Evolutionary conservation across 1,140 invertebrate species (phyloP), one percentile per base, ranked within the genome.

Genomic region (Drosophila micromelanica): DNA sequence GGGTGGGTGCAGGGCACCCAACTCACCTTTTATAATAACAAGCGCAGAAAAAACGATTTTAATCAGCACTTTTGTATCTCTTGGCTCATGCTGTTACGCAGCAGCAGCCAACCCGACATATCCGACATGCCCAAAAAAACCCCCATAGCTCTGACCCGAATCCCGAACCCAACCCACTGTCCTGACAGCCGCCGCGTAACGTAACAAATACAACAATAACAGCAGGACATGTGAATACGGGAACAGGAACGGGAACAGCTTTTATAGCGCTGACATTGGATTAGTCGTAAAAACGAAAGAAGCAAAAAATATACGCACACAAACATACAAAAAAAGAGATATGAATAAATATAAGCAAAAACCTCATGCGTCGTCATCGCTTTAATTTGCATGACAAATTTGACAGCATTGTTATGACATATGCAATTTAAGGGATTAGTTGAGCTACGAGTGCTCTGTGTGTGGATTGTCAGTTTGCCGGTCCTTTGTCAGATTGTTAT

Each of bases 311-410:
- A 37, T 7, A 30, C 9, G 60, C 27, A 27, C 27, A 5, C 27
- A 27, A 1, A 27, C 23, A n/a, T n/a, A n/a, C 5, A 20, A 32
- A 27, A 8, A 67, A 54, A 17, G 13, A 46, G 56, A 61, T 2
- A 65, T 56, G 38, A 38, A 75, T 42, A 64, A 64, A 63, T 30
- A 59, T 55, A 49, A 65, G 49, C 48, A 45, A 46, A 35, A 48
- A 59, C 49, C 62, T 48, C 70, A 56, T 73, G 82, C 82, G 64
- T 89, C 74, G 84, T 89, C 81, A 87, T 84, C 70, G 80, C 80
- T 89, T 89, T 89, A 89, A 89, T 89, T 89, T 90, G 84, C 84
- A 89, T 89, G 84, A 89, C 85, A 89, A 89, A 89, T 90, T 90
- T 63, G 76, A 72, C 85, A 74, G 68, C 85, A 90, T 84, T 89